Base-by-base conservation (phyloP, 2,888 invertebrate species). In the Chrysopilus asiliformis region DNA sequence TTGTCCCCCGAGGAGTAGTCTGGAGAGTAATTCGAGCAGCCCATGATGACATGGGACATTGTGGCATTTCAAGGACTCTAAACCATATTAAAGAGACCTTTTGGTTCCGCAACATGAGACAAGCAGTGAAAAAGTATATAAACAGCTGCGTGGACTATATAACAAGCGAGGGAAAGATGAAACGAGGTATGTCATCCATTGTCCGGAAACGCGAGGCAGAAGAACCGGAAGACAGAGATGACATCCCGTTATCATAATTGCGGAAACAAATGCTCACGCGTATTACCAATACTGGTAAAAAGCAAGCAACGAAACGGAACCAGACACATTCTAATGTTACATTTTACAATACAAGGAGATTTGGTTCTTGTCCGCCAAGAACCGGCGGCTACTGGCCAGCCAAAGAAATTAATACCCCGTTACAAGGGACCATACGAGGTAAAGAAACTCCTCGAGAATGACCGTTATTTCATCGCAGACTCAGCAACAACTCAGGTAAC, bases 51-150 rank as follows among this genome's bases (percentile, higher is more conserved):
- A 31, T 38, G n/a, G 42, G 38, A n/a, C 41, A 43, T 22, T 37
- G 19, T 12, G 37, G 32, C n/a, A 16, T 38, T 9, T 34, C 35
- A 14, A 32, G 32, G 25, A 39, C 41, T 1, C 13, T 43, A 10
- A 32, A 38, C 2, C 25, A 38, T 15, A 25, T 44, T 8, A 15
- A 12, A 27, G 24, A 49, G 22, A 42, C 46, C 8, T 65, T 56
- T 45, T 64, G 57, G 58, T 63, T 64, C 38, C 52, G 53, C 1
- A 49, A 49, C 10, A 55, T 62, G 56, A 45, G 47, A 16, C 37
- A 44, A 4, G 57, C 55, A 24, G 52, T 60, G 1, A 49, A 53
- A 34, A 49, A 56, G 34, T 61, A 65, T 40, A 55, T 64, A 9
- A 33, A 36, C 1, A 47, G 53, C 4, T 64, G 61, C 41, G 44